Evolutionary conservation across 2,888 invertebrate species (phyloP).

Genomic region (Nemotelus nigrinus): DNA sequence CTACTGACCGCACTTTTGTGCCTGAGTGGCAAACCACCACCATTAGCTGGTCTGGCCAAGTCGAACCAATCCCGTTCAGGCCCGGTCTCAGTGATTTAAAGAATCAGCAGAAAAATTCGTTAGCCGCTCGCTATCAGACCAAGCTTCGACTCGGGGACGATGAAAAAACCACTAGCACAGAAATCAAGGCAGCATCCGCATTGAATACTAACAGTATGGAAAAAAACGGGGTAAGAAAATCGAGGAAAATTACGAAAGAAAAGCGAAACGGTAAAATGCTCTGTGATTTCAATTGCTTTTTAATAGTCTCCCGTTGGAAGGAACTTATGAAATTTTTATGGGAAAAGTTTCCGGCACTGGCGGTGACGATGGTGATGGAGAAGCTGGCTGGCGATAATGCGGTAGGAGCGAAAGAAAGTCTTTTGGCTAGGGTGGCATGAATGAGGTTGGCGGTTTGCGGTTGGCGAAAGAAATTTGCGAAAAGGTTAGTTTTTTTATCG

Average conservation of each 20-base stretch:
- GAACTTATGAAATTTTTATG: constrained; percentile 46
- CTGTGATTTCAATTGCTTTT: constrained; percentile 44
- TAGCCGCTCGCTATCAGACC: too few species aligned
- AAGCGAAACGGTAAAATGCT: constrained; percentile 33
- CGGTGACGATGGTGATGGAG: neutral
- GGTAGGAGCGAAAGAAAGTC: too few species aligned
- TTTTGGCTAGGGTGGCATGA: too few species aligned
- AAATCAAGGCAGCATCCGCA: neutral
- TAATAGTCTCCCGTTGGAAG: constrained; percentile 44
- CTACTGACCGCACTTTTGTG: constrained; percentile 9
- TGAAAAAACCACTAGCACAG: too few species aligned
- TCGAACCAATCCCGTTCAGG: too few species aligned
- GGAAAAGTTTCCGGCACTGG: constrained; percentile 38
- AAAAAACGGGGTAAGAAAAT: constrained; percentile 15
- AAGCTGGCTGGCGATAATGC: too few species aligned
- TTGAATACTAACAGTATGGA: neutral
- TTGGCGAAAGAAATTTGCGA: too few species aligned
- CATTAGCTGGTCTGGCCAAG: too few species aligned
- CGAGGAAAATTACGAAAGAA: constrained; percentile 41
- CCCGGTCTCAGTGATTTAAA: constrained; percentile 18
- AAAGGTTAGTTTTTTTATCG: too few species aligned
- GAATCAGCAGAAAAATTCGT: constrained; percentile 31
- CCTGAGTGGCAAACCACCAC: constrained; percentile 11
- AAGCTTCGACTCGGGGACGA: too few species aligned
- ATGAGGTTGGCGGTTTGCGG: too few species aligned